A percentile compares a stretch with the other conserved stretches of the same genome.
Conservation (phyloP, 2,113 vertebrate species). For the Ictalurus punctatus region DNA sequence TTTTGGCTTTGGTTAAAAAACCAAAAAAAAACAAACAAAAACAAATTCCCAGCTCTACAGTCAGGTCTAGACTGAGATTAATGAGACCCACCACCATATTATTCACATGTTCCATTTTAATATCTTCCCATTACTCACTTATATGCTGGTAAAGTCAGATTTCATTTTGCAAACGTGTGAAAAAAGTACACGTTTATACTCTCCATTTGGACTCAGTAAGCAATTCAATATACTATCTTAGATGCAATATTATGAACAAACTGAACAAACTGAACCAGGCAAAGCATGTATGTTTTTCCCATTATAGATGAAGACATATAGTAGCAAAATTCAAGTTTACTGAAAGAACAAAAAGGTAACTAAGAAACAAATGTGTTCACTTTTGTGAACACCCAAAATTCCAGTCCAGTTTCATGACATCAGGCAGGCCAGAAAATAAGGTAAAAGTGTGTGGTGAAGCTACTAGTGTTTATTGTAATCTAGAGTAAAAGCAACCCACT, state of each 20-base stretch:
- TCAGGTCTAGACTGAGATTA: slow-evolving; percentile 17
- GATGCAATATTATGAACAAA: slow-evolving; percentile 7
- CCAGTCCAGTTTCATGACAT: background rate
- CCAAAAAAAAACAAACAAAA: background rate
- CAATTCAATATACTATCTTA: background rate
- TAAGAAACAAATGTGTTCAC: background rate
- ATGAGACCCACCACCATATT: slow-evolving; percentile 17
- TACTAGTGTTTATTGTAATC: background rate
- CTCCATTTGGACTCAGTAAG: background rate
- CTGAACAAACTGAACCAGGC: background rate
- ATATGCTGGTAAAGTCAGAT: background rate
- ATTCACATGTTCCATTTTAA: slow-evolving; percentile 36
- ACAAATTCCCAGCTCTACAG: background rate
- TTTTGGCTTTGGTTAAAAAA: background rate
- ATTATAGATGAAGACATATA: background rate
- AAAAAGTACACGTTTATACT: background rate
- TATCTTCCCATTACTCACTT: slow-evolving; percentile 17
- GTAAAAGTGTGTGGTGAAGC: background rate
- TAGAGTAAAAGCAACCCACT: background rate
- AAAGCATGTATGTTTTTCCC: background rate
- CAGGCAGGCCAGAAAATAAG: background rate
- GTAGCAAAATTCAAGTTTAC: background rate
- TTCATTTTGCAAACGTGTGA: slow-evolving; percentile 23
- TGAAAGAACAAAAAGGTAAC: background rate
- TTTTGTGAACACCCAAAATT: background rate